A percentile compares a stretch with the other conserved stretches of the same genome.
Evolutionary conservation across 2,888 invertebrate species (phyloP).

Genomic region (Folsomia manolachei): DNA sequence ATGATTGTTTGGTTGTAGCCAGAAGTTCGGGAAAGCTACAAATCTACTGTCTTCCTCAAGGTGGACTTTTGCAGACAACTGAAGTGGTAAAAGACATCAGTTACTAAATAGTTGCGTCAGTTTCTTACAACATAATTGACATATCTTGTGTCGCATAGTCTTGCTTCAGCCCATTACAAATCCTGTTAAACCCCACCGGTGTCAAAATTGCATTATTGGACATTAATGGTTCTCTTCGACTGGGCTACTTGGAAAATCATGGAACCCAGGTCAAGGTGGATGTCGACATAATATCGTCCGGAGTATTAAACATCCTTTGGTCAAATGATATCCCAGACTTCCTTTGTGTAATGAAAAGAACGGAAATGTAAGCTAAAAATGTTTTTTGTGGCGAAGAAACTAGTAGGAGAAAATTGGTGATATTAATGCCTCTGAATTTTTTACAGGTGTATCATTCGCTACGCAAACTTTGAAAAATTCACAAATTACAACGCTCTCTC

Average conservation of each 20-base stretch:
- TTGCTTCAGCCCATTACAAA: slow-evolving; percentile 27
- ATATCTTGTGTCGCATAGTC: no score
- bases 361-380: slow-evolving; percentile 18
- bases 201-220: slow-evolving; percentile 18
- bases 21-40: slow-evolving; percentile 30
- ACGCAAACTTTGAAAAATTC: neutral
- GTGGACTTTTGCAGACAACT: slow-evolving; percentile 25
- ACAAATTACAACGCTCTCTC: neutral
- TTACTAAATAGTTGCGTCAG: no score
- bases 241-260: slow-evolving; percentile 15
- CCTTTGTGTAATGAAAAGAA: slow-evolving; percentile 24
- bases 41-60: slow-evolving; percentile 27
- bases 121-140: no score
- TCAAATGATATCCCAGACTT: slow-evolving; percentile 20
- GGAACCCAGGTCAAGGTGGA: slow-evolving; percentile 6
- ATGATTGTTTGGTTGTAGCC: slow-evolving; percentile 25
- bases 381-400: neutral
- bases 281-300: slow-evolving; percentile 24
- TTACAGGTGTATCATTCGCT: neutral
- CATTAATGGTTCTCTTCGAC: slow-evolving; percentile 24
- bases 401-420: neutral
- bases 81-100: slow-evolving; percentile 22
- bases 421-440: neutral
- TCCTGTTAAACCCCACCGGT: slow-evolving; percentile 25
- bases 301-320: slow-evolving; percentile 21